phyloP scores from a whole-genome alignment of 2,888 invertebrate species.

The Caenorhabditis zanzibari region DNA sequence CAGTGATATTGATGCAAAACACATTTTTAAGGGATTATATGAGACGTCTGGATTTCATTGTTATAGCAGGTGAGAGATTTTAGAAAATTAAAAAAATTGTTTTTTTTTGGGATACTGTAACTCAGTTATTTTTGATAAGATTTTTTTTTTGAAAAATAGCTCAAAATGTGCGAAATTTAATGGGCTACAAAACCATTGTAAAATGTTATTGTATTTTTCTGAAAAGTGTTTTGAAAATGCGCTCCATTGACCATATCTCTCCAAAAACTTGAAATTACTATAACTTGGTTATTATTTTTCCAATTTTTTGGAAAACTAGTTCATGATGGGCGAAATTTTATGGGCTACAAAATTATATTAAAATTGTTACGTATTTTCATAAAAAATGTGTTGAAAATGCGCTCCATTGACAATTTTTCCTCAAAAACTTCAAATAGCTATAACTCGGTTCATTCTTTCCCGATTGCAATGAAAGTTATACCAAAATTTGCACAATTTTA shows the following conservation, averaged over 20 bases:
- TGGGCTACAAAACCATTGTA: background rate
- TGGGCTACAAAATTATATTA: background rate
- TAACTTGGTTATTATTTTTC: background rate
- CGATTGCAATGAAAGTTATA: background rate
- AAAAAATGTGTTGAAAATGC: background rate
- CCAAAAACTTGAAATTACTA: background rate
- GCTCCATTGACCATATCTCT: background rate
- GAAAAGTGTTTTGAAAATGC: background rate
- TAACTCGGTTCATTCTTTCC: background rate
- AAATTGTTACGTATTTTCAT: background rate
- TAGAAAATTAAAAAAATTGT: background rate
- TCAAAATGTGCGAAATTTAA: background rate
- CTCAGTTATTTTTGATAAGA: background rate
- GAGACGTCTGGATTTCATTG: slow-evolving; percentile 67
- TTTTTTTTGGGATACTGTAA: background rate
- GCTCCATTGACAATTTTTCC: background rate
- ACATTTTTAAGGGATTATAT: slow-evolving; percentile 50
- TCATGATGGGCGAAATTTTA: background rate
- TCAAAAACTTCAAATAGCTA: background rate
- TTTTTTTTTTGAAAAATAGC: background rate
- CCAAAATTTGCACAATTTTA: background rate
- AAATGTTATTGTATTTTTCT: no score
- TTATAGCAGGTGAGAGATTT: slow-evolving; percentile 47
- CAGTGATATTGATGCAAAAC: slow-evolving; percentile 25
- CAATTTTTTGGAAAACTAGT: background rate